Conservation (phyloP, 2,797 vertebrate genomes). For the Taeniopygia guttata region DNA sequence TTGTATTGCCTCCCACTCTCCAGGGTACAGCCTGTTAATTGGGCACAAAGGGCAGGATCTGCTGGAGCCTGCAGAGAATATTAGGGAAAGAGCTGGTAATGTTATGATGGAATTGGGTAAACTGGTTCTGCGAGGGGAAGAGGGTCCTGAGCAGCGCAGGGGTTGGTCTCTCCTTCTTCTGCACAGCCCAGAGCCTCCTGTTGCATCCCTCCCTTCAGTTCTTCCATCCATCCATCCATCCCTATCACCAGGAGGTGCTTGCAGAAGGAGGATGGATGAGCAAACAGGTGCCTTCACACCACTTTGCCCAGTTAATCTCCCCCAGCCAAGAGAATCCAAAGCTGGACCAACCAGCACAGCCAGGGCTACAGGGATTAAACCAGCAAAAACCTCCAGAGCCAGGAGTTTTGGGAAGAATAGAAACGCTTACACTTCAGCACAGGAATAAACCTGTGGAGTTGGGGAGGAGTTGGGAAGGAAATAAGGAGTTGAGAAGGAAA, state of each 20-base stretch:
- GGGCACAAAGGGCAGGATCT: conserved; percentile 39
- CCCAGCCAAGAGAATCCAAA: background rate
- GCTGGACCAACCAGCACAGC: background rate
- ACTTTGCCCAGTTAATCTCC: background rate
- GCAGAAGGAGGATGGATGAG: background rate
- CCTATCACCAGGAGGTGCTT: background rate
- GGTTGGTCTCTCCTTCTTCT: background rate
- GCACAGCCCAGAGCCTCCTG: background rate
- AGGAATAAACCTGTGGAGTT: background rate
- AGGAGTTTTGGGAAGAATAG: background rate
- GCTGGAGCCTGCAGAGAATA: conserved; percentile 35
- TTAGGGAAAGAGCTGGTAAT: background rate
- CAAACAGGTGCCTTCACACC: background rate
- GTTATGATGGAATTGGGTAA: background rate
- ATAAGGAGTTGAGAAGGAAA: background rate
- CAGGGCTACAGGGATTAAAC: background rate
- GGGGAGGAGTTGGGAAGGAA: background rate
- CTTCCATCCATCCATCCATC: background rate
- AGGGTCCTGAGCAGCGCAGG: background rate
- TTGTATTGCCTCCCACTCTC: conserved; percentile 53
- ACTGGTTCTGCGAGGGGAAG: fast-evolving
- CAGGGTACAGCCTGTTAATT: conserved; percentile 5
- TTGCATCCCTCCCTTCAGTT: background rate
- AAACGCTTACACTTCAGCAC: background rate
- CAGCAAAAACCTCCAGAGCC: background rate